Evolutionary conservation across 2,797 vertebrate species (phyloP), one percentile per base, ranked within the genome.

Genomic region (Xiphophorus birchmanni): DNA sequence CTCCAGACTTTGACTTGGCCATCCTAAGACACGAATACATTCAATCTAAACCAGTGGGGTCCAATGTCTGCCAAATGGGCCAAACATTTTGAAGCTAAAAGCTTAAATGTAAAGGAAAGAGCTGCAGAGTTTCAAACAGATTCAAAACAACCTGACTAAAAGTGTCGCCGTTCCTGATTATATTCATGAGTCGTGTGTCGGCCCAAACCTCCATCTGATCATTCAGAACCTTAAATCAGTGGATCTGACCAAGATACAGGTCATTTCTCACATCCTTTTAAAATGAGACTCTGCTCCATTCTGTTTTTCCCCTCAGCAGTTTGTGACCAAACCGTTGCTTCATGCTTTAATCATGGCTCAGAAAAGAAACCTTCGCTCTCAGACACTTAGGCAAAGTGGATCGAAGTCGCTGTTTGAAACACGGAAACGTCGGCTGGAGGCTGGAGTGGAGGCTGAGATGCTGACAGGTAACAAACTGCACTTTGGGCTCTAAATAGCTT

Each of bases 231-330:
- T 29, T 80, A 88, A 91, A 91, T 80, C 90, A 81, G 79, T 79
- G 1, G 82, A 91, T 92, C 85, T 86, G 84, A 94, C 93, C 94
- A 90, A 94, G 74, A 93, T 94, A 87, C 75, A 5, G 58, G 54
- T 86, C 86, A 77, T 81, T 90, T 92, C 80, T 88, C 88, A 91
- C 93, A 93, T 90, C 90, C 90, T 93, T 94, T 92, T 87, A 92
- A 90, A 92, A 91, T 80, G 76, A 84, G 81, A 88, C 80, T 79
- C 77, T 81, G 82, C 79, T 85, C n/a, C 17, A 32, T 21, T 37
- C 50, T 40, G 12, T 9, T 58, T 26, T 60, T 18, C 32, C 67
- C 75, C 73, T 52, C 47, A 73, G 83, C 84, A 78, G 86, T 89
- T 87, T 88, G 35, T 0, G 23, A 77, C 80, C 76, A 56, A 45